Evolutionary conservation across 1,140 invertebrate genomes (phyloP).

Genomic region (Conus betulinus): DNA sequence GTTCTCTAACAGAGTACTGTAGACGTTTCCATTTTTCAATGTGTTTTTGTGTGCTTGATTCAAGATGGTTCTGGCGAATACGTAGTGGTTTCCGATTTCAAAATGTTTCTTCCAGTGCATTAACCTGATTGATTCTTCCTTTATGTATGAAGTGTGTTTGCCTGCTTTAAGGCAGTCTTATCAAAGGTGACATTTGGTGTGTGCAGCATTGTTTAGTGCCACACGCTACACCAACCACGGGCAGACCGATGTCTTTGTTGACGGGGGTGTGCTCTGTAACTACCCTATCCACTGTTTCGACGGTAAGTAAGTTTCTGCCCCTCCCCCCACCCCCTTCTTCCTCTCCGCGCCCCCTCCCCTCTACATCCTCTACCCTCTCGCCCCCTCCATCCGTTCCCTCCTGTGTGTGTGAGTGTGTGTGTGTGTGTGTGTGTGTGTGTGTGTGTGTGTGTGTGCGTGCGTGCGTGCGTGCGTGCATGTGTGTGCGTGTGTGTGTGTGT

Average conservation of each 20-base stretch:
- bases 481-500: conserved; percentile 6
- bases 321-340: neutral
- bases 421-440: neutral
- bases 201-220: conserved; percentile 49
- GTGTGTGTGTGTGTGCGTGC: neutral
- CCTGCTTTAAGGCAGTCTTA: too few species aligned
- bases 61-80: too few species aligned
- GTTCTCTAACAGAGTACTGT: too few species aligned
- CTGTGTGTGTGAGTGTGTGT: neutral
- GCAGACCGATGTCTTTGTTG: conserved; percentile 52
- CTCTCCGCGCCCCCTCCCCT: neutral
- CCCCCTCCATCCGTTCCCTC: neutral
- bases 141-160: too few species aligned
- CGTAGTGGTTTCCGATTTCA: neutral
- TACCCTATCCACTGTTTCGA: conserved; percentile 68
- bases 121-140: too few species aligned
- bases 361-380: too few species aligned
- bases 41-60: too few species aligned
- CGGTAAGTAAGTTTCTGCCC: conserved; percentile 54
- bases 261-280: conserved; percentile 65
- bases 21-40: too few species aligned
- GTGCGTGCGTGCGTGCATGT: neutral
- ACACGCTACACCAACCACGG: conserved; percentile 36
- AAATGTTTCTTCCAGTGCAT: too few species aligned
- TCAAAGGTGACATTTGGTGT: neutral